Conservation (phyloP, 2,888 invertebrate species). For the Helleia helle region DNA sequence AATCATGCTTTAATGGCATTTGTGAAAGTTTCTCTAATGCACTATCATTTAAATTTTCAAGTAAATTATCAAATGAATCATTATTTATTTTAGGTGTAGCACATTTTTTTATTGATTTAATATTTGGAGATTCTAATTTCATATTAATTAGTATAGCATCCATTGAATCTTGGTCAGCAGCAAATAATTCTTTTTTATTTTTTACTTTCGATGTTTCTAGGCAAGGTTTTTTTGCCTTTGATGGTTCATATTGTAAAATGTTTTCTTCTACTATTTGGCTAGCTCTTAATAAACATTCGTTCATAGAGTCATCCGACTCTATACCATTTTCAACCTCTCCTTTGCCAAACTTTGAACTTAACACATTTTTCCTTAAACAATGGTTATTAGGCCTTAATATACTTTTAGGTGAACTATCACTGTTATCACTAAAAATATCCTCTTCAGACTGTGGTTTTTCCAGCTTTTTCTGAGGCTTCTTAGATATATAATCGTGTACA, state of each 20-base stretch:
- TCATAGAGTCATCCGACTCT: conserved; percentile 68
- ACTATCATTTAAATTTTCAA: conserved; percentile 62
- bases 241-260: conserved; percentile 31
- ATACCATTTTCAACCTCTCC: conserved; percentile 49
- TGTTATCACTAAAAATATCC: conserved; percentile 49
- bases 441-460: conserved; percentile 48
- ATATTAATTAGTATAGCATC: conserved; percentile 53
- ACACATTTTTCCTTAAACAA: conserved; percentile 54
- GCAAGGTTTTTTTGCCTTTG: conserved; percentile 36
- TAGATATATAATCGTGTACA: conserved; percentile 45
- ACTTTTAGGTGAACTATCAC: conserved; percentile 51
- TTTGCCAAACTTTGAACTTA: conserved; percentile 56
- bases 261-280: conserved; percentile 65
- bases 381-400: conserved; percentile 35
- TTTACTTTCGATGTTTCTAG: conserved; percentile 25
- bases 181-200: conserved; percentile 27
- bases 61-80: conserved; percentile 64
- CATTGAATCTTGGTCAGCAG: conserved; percentile 54
- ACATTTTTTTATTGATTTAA: conserved; percentile 37
- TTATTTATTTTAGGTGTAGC: conserved; percentile 45
- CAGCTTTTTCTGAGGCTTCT: conserved; percentile 28
- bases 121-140: conserved; percentile 45
- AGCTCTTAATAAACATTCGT: conserved; percentile 61
- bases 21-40: conserved; percentile 55
- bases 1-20: conserved; percentile 36